These are phyloP conservation scores for Troilus luridus DNA, from an alignment of 2,888 invertebrate genomes.

Conservation along the genomic window DNA sequence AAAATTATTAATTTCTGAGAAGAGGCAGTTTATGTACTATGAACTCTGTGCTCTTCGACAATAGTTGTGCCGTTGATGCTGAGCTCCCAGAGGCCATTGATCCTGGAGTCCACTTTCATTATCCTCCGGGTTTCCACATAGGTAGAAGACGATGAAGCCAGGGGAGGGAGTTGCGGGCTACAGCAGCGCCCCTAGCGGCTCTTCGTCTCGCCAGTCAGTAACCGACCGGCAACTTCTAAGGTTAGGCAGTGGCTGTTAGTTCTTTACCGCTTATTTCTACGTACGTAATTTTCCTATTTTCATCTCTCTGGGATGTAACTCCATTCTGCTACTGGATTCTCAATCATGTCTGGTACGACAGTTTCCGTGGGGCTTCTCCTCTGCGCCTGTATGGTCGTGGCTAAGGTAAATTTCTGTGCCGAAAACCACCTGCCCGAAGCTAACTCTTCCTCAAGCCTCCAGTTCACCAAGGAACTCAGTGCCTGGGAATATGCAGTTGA, in stretches of 20 bases:
- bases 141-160: constrained; percentile 4
- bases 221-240: background rate
- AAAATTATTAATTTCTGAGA: too few relatives aligned
- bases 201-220: background rate
- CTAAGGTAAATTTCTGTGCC: constrained; percentile 61
- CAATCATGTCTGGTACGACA: constrained; percentile 6
- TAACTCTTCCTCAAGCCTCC: constrained; percentile 69
- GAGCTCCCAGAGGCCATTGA: constrained; percentile 3
- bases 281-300: background rate
- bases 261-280: background rate
- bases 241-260: background rate
- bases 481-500: constrained; percentile 78
- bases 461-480: constrained; percentile 82
- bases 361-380: background rate
- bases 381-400: background rate
- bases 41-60: background rate
- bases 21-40: background rate
- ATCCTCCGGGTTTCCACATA: constrained; percentile 18
- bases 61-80: background rate
- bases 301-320: background rate
- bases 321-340: background rate
- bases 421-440: constrained; percentile 57
- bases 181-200: background rate
- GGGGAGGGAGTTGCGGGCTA: background rate
- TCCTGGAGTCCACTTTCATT: constrained; percentile 25